Conservation (phyloP, 2,113 vertebrate genomes). For the Microtus ochrogaster region DNA sequence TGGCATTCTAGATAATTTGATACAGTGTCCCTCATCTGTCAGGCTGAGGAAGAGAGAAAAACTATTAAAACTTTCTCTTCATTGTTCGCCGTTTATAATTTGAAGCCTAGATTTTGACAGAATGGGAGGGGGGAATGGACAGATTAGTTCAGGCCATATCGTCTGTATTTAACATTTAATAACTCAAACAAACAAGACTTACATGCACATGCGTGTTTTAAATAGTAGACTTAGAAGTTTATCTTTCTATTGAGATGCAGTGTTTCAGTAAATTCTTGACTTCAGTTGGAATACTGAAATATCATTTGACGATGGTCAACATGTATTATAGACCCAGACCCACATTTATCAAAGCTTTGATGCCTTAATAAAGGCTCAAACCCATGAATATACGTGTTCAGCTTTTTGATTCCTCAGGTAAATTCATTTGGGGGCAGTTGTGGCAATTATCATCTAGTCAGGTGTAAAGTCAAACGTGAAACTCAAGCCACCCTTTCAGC, state of each 20-base stretch:
- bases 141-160: not conserved
- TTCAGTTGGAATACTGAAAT: not conserved
- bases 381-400: not conserved
- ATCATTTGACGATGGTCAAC: not conserved
- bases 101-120: not conserved
- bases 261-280: not conserved
- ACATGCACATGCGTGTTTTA: not conserved
- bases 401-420: not conserved
- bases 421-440: not conserved
- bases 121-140: not conserved
- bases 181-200: not conserved
- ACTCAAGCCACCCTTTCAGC: not conserved
- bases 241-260: not conserved
- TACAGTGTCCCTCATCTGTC: conserved; percentile 23
- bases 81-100: not conserved
- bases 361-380: not conserved
- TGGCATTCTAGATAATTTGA: conserved; percentile 68
- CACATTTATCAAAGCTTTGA: not conserved
- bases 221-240: not conserved
- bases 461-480: not conserved
- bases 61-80: not conserved
- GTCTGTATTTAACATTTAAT: not conserved
- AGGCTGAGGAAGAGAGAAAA: not conserved
- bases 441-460: not conserved
- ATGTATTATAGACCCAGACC: not conserved